Percentiles rank a stretch among this genome's conserved stretches.
phyloP scores from a whole-genome alignment of 2,113 vertebrate genomes.

The Zapus hudsonius region DNA sequence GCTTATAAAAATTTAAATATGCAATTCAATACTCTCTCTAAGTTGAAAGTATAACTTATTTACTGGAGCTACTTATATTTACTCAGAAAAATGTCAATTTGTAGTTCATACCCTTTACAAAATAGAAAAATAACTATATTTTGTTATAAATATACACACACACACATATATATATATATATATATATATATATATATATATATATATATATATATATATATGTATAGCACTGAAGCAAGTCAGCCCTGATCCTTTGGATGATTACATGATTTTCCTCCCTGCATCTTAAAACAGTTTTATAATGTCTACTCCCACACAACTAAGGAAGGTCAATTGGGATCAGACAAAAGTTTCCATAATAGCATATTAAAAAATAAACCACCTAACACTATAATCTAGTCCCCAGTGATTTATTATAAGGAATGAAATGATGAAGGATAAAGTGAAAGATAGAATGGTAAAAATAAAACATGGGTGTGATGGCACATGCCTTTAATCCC shows the following conservation, averaged over 20 bases:
- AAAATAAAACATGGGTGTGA: not conserved
- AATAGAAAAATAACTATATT: not conserved
- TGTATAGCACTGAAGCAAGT: not conserved
- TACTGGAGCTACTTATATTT: not conserved
- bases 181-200: too few species aligned
- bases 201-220: not conserved
- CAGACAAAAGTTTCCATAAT: not conserved
- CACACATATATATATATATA: too few species aligned
- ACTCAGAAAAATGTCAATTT: slow-evolving; percentile 19
- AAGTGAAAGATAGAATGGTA: not conserved
- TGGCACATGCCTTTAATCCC: too few species aligned
- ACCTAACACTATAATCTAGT: not conserved
- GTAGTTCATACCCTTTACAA: not conserved
- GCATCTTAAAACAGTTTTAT: not conserved
- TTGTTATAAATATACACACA: too few species aligned
- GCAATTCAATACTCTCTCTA: not conserved
- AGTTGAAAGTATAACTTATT: not conserved
- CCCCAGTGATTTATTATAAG: not conserved
- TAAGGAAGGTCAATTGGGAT: not conserved
- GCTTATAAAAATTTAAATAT: too few species aligned
- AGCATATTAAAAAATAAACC: not conserved
- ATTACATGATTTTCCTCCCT: not conserved
- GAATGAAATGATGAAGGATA: not conserved
- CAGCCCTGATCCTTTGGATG: not conserved
- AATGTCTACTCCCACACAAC: not conserved